Conservation (phyloP, 2,797 vertebrate genomes). For the Nasua narica region DNA sequence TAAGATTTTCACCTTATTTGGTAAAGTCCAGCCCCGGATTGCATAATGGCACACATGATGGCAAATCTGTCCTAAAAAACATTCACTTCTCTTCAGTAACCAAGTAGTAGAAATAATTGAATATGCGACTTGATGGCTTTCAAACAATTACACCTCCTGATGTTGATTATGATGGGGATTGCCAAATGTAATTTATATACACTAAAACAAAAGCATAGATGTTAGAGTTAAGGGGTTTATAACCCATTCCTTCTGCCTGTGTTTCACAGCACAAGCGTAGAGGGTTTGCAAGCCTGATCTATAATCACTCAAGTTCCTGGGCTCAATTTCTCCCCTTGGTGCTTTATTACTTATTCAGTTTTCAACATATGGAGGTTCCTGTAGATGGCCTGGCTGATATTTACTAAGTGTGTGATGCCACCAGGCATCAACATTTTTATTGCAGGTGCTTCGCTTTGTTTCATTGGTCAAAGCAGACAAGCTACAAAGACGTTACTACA, state of each 20-base stretch:
- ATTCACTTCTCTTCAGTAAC: background rate
- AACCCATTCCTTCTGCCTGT: background rate
- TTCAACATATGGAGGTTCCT: background rate
- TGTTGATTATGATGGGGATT: too few relatives aligned
- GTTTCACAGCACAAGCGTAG: background rate
- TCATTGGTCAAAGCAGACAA: background rate
- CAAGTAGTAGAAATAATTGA: background rate
- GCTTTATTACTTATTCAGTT: background rate
- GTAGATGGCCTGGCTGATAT: rapidly evolving
- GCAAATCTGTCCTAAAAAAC: background rate
- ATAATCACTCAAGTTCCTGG: background rate
- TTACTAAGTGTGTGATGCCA: too few relatives aligned
- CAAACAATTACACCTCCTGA: background rate
- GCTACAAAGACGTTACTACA: background rate
- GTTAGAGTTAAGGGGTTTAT: background rate
- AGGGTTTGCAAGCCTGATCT: background rate
- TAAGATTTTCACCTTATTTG: background rate
- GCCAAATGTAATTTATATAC: background rate
- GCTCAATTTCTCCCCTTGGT: background rate
- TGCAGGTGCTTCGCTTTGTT: background rate
- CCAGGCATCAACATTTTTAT: background rate
- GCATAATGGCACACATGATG: background rate
- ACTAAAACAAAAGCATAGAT: background rate
- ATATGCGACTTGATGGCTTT: background rate
- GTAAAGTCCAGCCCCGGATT: background rate